A percentile compares a stretch with the other conserved stretches of the same genome.
Evolutionary conservation across 2,113 vertebrate species (phyloP).

Genomic region (Bubo blakistoni): DNA sequence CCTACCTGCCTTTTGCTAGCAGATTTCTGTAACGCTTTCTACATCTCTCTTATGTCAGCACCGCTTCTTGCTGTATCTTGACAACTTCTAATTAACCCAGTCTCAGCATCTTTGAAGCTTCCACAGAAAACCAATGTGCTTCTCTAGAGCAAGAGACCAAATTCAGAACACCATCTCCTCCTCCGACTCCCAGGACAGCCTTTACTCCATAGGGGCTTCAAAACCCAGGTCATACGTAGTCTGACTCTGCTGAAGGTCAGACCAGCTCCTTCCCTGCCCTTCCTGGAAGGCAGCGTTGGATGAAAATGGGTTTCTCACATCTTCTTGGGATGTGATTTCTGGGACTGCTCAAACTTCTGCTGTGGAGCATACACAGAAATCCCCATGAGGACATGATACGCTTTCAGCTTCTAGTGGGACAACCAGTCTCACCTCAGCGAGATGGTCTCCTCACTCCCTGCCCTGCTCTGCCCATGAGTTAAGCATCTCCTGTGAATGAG

Average conservation of each 20-base stretch:
- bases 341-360: neutral
- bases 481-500: neutral
- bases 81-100: constrained; percentile 45
- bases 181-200: neutral
- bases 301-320: neutral
- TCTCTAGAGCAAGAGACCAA: neutral
- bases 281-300: neutral
- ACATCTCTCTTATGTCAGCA: neutral
- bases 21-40: neutral
- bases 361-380: neutral
- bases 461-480: neutral
- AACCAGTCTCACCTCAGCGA: neutral
- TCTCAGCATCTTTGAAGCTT: neutral
- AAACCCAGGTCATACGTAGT: accelerated
- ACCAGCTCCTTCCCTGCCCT: neutral
- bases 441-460: neutral
- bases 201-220: neutral
- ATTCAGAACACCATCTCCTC: neutral
- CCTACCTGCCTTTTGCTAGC: constrained; percentile 18
- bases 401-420: neutral
- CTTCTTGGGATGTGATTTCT: neutral
- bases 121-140: neutral
- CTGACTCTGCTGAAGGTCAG: neutral
- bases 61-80: neutral
- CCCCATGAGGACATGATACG: neutral